Evolutionary conservation across 2,888 invertebrate genomes (phyloP), one percentile per base, ranked within the genome.

Genomic region (Cryptosula pallasiana): DNA sequence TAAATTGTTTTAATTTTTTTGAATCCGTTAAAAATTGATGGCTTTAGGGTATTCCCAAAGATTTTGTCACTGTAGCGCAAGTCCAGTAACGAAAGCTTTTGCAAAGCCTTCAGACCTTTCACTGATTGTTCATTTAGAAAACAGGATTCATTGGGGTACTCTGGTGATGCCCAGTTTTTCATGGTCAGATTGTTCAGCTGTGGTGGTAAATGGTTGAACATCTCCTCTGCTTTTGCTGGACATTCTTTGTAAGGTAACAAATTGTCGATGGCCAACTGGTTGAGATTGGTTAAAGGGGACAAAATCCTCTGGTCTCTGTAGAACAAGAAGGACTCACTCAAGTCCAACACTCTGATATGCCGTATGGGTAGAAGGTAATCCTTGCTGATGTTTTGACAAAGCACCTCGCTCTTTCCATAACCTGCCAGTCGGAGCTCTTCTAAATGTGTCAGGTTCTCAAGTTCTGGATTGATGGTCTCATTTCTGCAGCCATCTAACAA

Each of bases 11-110:
- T 20, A 2, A 63, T 32, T 9, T 34, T 27, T 3, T 2, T 5
- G 32, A 63, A 63, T 5, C 63, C 63, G 1, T 63, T 16, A 63
- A 63, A 63, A 25, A 27, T 34, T 63, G 63, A 63, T 63, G 20
- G 13, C 29, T 9, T 5, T 5, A 63, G 5, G 9, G 13, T 32
- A 32, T 27, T 27, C 32, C 20, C 63, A 63, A 63, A 63, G 34
- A 63, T 63, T 34, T 63, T 63, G 32, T 63, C 63, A 32, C 63
- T 63, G 34, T 32, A 63, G 25, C 63, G 27, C 1, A 16, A 25
- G 27, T 63, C 63, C 9, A 63, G 32, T 25, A n/a, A 13, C n/a
- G 63, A 63, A 3, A 63, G 34, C 32, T 34, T 27, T 5, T 27
- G 32, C 9, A 63, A n/a, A 29, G 3, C 29, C n/a, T 63, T 63